A percentile compares a stretch with the other conserved stretches of the same genome.
Conservation (phyloP, 2,113 vertebrate species). For the Pelecanus crispus region DNA sequence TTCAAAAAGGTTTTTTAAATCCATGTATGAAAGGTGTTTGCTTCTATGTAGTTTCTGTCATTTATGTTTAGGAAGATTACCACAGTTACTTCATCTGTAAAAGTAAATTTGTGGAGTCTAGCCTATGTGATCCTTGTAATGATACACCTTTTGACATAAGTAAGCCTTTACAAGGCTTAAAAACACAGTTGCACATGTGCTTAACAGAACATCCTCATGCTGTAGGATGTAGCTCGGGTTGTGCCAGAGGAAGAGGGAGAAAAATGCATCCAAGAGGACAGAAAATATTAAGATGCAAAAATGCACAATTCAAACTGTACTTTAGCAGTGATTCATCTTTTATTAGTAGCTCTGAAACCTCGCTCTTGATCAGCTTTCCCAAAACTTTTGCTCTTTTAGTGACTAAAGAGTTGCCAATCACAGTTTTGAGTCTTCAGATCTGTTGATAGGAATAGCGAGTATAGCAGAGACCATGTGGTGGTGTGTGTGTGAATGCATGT, state of each 20-base stretch:
- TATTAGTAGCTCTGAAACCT: not conserved
- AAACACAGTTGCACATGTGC: not conserved
- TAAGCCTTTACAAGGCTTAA: not conserved
- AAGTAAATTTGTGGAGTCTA: not conserved
- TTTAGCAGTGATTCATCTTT: not conserved
- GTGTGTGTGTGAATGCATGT: not conserved
- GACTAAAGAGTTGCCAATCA: not conserved
- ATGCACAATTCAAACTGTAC: not conserved
- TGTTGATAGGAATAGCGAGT: not conserved
- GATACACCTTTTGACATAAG: not conserved
- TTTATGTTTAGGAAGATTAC: not conserved
- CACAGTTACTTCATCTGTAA: not conserved
- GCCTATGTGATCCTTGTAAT: not conserved
- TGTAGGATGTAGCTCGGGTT: not conserved
- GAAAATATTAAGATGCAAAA: not conserved
- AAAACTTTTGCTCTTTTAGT: not conserved
- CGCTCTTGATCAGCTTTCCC: not conserved
- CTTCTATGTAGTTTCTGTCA: not conserved
- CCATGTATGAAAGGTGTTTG: not conserved
- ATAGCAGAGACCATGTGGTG: not conserved
- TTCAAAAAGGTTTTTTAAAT: not conserved
- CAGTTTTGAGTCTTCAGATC: not conserved
- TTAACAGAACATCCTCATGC: not conserved
- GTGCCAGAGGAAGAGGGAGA: not conserved
- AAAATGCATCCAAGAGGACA: not conserved